Percentiles rank a stretch among this genome's conserved stretches.
phyloP scores from a whole-genome alignment of 2,113 vertebrate genomes.

The Macrotis lagotis region DNA sequence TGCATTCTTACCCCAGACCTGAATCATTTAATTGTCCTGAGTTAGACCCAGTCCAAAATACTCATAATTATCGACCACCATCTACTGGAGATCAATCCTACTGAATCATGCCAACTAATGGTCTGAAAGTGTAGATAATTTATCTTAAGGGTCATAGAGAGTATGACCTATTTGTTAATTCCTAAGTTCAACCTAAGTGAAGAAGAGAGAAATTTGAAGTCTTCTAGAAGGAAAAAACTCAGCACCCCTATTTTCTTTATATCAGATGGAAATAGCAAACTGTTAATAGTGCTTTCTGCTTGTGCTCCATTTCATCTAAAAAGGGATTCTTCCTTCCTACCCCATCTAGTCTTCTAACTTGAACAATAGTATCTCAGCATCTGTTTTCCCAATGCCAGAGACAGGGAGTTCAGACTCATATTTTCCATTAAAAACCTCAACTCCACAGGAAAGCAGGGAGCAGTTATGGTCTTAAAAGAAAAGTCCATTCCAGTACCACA shows the following conservation, averaged over 20 bases:
- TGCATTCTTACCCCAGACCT: background rate
- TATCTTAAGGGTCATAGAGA: background rate
- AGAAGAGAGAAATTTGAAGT: background rate
- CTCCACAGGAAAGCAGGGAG: slow-evolving; percentile 82
- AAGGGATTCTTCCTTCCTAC: slow-evolving; percentile 35
- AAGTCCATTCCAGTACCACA: slow-evolving; percentile 78
- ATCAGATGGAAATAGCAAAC: background rate
- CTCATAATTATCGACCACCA: background rate
- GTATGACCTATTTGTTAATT: background rate
- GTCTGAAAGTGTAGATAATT: background rate
- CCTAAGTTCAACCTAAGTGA: background rate
- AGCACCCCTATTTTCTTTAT: background rate
- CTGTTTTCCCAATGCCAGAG: slow-evolving; percentile 74
- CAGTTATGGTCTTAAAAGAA: slow-evolving; percentile 75
- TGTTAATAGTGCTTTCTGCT: background rate
- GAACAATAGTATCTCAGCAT: slow-evolving; percentile 63
- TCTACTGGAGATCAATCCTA: slow-evolving; percentile 7
- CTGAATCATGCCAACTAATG: background rate
- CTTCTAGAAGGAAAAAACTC: slow-evolving; percentile 15
- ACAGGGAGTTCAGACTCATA: slow-evolving; percentile 77
- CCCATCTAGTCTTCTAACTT: slow-evolving; percentile 57
- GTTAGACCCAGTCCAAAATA: background rate
- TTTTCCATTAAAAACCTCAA: slow-evolving; percentile 87
- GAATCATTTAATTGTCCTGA: background rate
- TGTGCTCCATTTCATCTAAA: slow-evolving; percentile 69